A percentile compares a stretch with the other conserved stretches of the same genome.
These are phyloP conservation scores for Pandemis corylana DNA, from an alignment of 2,888 invertebrate genomes.

Conservation along the genomic window DNA sequence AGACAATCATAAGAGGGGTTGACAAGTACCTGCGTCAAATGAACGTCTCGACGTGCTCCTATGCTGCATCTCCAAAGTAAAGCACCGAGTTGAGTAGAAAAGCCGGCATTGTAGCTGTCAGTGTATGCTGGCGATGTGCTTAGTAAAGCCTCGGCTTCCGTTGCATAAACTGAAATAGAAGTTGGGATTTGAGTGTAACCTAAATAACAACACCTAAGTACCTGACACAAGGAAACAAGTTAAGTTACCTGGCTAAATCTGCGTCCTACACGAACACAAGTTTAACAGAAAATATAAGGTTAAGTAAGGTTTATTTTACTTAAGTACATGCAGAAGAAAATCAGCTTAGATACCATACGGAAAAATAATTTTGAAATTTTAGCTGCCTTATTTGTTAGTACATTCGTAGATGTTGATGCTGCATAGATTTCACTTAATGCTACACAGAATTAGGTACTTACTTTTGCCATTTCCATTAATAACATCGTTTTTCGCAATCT, in stretches of 20 bases:
- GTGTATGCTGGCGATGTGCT: slow-evolving; percentile 51
- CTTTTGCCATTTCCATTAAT: slow-evolving; percentile 64
- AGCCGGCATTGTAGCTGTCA: slow-evolving; percentile 60
- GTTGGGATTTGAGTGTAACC: background rate
- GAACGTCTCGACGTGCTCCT: slow-evolving; percentile 71
- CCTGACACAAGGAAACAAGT: no score
- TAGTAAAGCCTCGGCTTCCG: slow-evolving; percentile 70
- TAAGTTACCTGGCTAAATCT: no score
- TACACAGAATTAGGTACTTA: slow-evolving; percentile 42
- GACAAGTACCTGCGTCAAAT: slow-evolving; percentile 71
- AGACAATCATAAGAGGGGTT: background rate
- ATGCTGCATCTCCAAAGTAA: slow-evolving; percentile 71
- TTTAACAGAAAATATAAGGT: no score
- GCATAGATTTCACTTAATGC: background rate
- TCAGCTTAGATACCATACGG: no score
- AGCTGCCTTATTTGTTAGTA: no score
- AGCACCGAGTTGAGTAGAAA: slow-evolving; percentile 65
- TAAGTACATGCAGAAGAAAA: no score
- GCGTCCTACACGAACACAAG: no score
- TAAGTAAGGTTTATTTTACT: no score
- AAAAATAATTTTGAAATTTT: no score
- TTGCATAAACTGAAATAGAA: slow-evolving; percentile 58
- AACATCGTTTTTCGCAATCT: slow-evolving; percentile 65
- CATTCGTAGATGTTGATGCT: no score
- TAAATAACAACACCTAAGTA: background rate